Evolutionary conservation across 2,888 invertebrate genomes (phyloP).

Genomic region (Lacanobia wlatinum): DNA sequence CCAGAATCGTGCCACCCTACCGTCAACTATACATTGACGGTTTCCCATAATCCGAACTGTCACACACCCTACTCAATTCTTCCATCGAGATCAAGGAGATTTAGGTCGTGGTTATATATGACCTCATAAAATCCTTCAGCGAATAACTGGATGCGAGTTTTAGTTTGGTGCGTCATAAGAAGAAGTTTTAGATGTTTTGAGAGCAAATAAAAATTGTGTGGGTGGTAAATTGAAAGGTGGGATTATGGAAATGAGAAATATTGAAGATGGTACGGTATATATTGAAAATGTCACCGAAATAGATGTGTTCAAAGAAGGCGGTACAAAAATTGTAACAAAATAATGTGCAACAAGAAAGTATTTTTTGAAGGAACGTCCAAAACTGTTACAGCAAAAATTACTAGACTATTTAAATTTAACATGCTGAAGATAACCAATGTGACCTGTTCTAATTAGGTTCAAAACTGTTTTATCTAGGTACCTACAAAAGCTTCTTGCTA

Average conservation of each 20-base stretch:
- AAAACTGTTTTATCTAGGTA: too few species aligned
- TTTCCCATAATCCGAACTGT: slow-evolving; percentile 73
- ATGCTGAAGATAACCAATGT: background rate
- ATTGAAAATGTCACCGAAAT: slow-evolving; percentile 19
- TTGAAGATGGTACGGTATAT: slow-evolving; percentile 15
- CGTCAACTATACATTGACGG: slow-evolving; percentile 63
- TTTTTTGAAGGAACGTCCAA: background rate
- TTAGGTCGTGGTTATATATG: slow-evolving; percentile 73
- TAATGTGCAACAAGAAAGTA: background rate
- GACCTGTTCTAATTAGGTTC: background rate
- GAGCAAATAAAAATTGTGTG: slow-evolving; percentile 50
- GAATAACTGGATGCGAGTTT: slow-evolving; percentile 59
- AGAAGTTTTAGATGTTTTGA: slow-evolving; percentile 42
- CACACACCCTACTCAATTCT: slow-evolving; percentile 73
- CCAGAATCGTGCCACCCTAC: slow-evolving; percentile 33
- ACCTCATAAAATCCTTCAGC: slow-evolving; percentile 68
- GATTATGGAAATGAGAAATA: slow-evolving; percentile 48
- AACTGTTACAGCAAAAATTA: too few species aligned
- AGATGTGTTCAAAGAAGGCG: background rate
- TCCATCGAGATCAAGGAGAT: slow-evolving; percentile 74
- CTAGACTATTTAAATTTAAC: background rate
- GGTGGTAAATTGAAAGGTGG: slow-evolving; percentile 38
- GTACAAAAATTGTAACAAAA: slow-evolving; percentile 2
- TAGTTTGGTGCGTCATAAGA: slow-evolving; percentile 58
- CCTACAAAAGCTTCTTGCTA: background rate